phyloP scores from a whole-genome alignment of 2,797 vertebrate genomes.

The Epinephelus awoara region DNA sequence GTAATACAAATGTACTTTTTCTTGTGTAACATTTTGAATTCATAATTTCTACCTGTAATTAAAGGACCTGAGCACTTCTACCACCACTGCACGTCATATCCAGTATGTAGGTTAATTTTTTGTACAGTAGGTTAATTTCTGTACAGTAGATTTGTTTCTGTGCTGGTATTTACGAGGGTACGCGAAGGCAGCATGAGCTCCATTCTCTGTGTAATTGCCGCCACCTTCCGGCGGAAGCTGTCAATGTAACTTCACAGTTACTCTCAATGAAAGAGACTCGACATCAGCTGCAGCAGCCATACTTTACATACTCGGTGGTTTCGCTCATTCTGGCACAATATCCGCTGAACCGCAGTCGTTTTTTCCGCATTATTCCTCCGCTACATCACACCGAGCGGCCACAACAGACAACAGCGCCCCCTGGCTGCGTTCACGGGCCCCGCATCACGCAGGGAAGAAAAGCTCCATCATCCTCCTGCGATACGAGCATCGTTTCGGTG shows the following conservation, averaged over 20 bases:
- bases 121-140: too few species aligned
- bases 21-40: too few species aligned
- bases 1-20: too few species aligned
- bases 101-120: too few species aligned
- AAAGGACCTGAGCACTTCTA: too few species aligned
- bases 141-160: too few species aligned
- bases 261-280: background rate
- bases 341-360: background rate
- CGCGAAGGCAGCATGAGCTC: background rate
- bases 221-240: constrained; percentile 35
- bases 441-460: constrained; percentile 64
- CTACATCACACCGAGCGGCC: background rate
- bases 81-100: too few species aligned
- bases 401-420: constrained; percentile 65
- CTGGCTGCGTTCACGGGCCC: constrained; percentile 9
- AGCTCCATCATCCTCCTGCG: constrained; percentile 81
- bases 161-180: constrained; percentile 2
- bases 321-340: background rate
- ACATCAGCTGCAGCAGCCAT: rapidly evolving
- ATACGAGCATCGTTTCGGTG: constrained; percentile 75
- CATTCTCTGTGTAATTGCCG: constrained; percentile 23
- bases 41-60: too few species aligned
- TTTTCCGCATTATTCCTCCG: background rate
- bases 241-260: rapidly evolving
- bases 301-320: background rate